Conservation (phyloP, 1,140 invertebrate genomes). For the Leptinotarsa texana region DNA sequence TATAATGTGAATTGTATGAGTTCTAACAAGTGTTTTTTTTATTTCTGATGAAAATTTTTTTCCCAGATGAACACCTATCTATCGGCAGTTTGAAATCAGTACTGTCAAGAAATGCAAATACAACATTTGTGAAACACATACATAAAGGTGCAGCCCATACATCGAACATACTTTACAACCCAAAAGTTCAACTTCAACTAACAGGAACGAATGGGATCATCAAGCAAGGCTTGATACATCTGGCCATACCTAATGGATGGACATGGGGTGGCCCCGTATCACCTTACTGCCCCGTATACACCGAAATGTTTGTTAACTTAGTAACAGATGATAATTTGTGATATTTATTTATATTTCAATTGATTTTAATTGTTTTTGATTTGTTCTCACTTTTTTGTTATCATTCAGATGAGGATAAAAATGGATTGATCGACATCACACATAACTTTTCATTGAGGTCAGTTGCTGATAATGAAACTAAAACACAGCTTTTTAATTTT, state of each 20-base stretch:
- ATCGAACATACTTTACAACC: slow-evolving; percentile 47
- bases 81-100: slow-evolving; percentile 42
- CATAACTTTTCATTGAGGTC: too few relatives aligned
- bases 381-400: background rate
- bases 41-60: slow-evolving; percentile 16
- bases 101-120: slow-evolving; percentile 45
- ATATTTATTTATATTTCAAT: slow-evolving; percentile 42
- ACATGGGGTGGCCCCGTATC: slow-evolving; percentile 77
- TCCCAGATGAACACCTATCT: slow-evolving; percentile 38
- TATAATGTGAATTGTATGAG: too few relatives aligned
- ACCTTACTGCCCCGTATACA: slow-evolving; percentile 74
- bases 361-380: slow-evolving; percentile 39
- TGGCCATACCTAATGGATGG: slow-evolving; percentile 82
- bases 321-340: slow-evolving; percentile 41
- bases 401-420: too few relatives aligned
- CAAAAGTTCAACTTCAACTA: slow-evolving; percentile 34
- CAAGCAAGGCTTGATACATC: slow-evolving; percentile 68
- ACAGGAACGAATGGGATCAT: slow-evolving; percentile 68
- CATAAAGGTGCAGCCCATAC: slow-evolving; percentile 30
- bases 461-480: too few relatives aligned
- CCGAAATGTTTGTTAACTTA: slow-evolving; percentile 55
- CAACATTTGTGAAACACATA: slow-evolving; percentile 38
- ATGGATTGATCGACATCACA: background rate
- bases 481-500: too few relatives aligned
- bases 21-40: too few relatives aligned